A percentile compares a stretch with the other conserved stretches of the same genome.
phyloP scores from a whole-genome alignment of 2,797 vertebrate genomes.

The Hippocampus kuda region DNA sequence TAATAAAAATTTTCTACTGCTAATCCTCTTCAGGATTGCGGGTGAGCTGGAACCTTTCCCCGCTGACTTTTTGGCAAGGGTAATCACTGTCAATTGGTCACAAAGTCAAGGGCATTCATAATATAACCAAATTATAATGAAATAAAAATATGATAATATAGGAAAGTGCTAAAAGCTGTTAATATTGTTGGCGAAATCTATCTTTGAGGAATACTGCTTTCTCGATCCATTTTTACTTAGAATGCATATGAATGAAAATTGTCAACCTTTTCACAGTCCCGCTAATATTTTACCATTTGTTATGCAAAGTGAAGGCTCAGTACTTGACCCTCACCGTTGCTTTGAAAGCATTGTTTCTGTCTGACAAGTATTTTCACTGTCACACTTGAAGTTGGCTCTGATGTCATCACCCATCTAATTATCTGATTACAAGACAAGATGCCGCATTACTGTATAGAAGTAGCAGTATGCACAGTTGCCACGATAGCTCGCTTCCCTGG shows the following conservation, averaged over 20 bases:
- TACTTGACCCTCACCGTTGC: neutral
- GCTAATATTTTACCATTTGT: neutral
- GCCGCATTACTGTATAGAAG: no score
- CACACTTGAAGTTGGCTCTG: no score
- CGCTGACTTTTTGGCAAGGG: neutral
- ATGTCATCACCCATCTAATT: no score
- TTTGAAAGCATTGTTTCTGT: no score
- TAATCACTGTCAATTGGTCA: neutral
- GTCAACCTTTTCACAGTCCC: neutral
- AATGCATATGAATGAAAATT: neutral
- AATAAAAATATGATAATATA: neutral
- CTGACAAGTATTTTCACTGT: no score
- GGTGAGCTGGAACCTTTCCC: neutral
- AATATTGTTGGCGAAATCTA: neutral
- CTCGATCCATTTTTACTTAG: neutral
- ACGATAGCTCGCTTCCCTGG: neutral
- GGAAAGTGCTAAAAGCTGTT: no score
- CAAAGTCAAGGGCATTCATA: neutral
- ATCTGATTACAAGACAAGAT: no score
- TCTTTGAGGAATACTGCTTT: neutral
- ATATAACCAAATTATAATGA: no score
- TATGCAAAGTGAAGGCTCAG: no score
- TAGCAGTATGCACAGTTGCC: neutral
- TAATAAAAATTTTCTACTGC: no score
- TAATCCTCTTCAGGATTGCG: no score